Evolutionary conservation across 2,797 vertebrate species (phyloP), one percentile per base, ranked within the genome.

Genomic region (Thalassophryne amazonica): DNA sequence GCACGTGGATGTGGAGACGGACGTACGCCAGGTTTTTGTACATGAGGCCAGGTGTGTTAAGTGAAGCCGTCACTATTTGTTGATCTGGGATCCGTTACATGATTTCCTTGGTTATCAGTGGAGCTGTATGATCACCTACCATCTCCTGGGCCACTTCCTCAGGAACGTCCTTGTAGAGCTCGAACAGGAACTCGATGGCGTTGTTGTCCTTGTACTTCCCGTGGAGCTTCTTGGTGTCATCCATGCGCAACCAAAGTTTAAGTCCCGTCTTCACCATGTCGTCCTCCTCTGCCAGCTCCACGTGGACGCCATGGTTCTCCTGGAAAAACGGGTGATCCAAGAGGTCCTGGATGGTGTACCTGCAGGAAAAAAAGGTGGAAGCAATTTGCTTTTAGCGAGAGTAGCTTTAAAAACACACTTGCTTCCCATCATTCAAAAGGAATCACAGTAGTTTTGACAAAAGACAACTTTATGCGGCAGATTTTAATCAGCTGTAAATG

Each of bases 81-180:
- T 50, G 11, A 77, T 73, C 68, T 69, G 46, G 43, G 35, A 58
- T 51, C 47, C 65, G 46, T 68, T 59, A 76, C 15, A 48, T 21
- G 9, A 25, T 50, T 57, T 66, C 47, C 63, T 59, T 39, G 40
- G 38, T 47, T 15, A 31, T 27, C 46, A 46, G 29, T 4, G 9
- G 25, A 22, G 17, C 25, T 7, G 30, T 10, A 16, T 9, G 27
- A 28, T 2, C 6, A 27, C 92, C 80, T 82, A 99, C 97, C 97
- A 98, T 99, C 87, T 99, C 97, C 85, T 98, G 96, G 0, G 94
- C 93, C 86, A 98, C 96, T 83, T 98, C 95, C 82, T 99, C 97
- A 0, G 97, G 94, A 8, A 95, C 91, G 0, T 98, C 97, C 76
- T 93, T 96, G 85, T 97, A 95, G 21, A 99, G 89, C 73, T 99